Evolutionary conservation across 2,797 vertebrate genomes (phyloP).

Genomic region (Falco berigora): DNA sequence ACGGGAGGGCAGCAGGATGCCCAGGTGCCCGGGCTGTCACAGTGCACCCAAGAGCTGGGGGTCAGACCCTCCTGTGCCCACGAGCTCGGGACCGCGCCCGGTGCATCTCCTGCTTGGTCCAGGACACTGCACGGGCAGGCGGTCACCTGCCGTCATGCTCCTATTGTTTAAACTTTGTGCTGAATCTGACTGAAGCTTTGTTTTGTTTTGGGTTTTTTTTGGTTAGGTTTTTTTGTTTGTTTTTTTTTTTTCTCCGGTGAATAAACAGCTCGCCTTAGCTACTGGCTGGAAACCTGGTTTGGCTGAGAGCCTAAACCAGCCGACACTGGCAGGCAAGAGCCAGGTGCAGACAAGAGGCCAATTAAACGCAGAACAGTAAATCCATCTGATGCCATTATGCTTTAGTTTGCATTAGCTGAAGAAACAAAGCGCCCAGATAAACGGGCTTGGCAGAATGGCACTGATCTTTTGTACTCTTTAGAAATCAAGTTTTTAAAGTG

Average conservation of each 20-base stretch:
- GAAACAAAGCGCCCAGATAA: background rate
- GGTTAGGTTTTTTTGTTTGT: background rate
- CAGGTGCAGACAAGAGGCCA: background rate
- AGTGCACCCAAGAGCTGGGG: background rate
- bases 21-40: background rate
- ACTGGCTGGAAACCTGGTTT: background rate
- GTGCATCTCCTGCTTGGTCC: background rate
- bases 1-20: background rate
- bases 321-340: background rate
- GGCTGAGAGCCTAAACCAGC: background rate
- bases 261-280: background rate
- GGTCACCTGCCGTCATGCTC: accelerated
- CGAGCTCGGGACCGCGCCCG: accelerated
- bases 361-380: background rate
- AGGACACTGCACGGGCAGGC: accelerated
- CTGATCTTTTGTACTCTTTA: background rate
- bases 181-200: background rate
- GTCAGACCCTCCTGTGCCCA: background rate
- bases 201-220: no score
- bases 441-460: background rate
- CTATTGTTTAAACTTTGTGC: background rate
- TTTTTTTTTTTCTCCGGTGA: background rate
- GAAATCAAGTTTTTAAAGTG: background rate
- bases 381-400: background rate
- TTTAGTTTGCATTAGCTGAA: background rate